Conservation (phyloP, 2,113 vertebrate species). For the Ariopsis seemanni region DNA sequence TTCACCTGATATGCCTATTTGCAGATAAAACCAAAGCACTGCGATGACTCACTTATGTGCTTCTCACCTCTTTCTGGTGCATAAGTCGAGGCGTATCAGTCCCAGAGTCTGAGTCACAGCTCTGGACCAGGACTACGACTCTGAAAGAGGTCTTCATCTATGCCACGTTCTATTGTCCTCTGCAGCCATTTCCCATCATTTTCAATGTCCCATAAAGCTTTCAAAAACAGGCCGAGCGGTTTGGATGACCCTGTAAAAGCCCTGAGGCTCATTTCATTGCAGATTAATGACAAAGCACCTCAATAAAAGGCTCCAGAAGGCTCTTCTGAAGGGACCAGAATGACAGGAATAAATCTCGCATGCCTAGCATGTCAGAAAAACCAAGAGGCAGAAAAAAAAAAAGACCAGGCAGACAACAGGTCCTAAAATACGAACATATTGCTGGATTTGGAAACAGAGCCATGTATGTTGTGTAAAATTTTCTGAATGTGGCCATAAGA, state of each 20-base stretch:
- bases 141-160: not conserved
- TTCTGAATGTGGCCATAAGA: not conserved
- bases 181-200: not conserved
- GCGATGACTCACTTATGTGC: not conserved
- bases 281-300: constrained; percentile 2
- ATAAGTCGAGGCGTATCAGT: not conserved
- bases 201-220: not conserved
- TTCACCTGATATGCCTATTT: too few relatives aligned
- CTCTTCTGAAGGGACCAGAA: not conserved
- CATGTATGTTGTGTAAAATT: not conserved
- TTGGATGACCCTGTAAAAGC: not conserved
- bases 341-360: not conserved
- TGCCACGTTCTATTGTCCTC: not conserved
- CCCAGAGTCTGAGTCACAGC: not conserved
- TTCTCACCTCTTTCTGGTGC: not conserved
- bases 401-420: not conserved
- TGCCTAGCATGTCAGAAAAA: not conserved
- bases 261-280: not conserved
- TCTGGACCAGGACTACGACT: not conserved
- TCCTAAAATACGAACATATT: not conserved
- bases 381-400: not conserved
- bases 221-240: not conserved
- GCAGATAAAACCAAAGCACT: too few relatives aligned
- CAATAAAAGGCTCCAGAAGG: not conserved
- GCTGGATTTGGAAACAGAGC: not conserved